Conservation (phyloP, 30 jellyfish, hydroid and myxozoan genomes). For the Mastigias papua region DNA sequence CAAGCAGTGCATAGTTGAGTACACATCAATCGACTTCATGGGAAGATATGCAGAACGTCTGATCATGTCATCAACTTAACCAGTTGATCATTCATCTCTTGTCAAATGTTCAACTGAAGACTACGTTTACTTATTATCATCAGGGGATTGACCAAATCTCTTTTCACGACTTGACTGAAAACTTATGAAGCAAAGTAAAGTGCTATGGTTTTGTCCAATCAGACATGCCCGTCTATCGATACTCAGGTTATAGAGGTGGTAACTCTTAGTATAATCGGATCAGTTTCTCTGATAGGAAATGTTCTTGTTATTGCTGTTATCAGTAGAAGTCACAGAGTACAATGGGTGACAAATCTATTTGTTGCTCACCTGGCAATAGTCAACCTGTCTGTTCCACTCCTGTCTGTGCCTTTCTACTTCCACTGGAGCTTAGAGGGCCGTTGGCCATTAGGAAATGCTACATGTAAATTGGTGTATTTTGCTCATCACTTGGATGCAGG, state of each 20-base stretch:
- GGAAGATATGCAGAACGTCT: not conserved
- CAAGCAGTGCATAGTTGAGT: not conserved
- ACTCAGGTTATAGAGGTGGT: conserved; percentile 41
- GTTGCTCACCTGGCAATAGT: conserved; percentile 87
- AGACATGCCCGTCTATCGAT: conserved; percentile 35
- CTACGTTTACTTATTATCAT: not conserved
- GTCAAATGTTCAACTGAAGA: not conserved
- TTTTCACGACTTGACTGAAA: not conserved
- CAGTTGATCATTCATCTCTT: not conserved
- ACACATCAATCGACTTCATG: not conserved
- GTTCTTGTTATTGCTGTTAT: conserved; percentile 78
- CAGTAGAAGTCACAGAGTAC: conserved; percentile 81
- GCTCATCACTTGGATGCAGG: conserved; percentile 69
- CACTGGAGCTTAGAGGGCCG: conserved; percentile 56
- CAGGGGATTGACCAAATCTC: not conserved
- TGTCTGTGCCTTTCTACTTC: conserved; percentile 75
- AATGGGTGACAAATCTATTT: conserved; percentile 86
- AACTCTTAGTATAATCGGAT: conserved; percentile 43
- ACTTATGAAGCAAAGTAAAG: not conserved
- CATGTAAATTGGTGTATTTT: conserved; percentile 79
- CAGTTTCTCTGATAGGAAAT: conserved; percentile 70
- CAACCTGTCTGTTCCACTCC: conserved; percentile 71
- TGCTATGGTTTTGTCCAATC: conserved; percentile 49
- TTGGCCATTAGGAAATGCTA: conserved; percentile 54
- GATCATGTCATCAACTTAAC: not conserved